These are phyloP conservation scores for Lepidothrix coronata DNA, from an alignment of 2,113 vertebrate genomes.

Conservation along the genomic window DNA sequence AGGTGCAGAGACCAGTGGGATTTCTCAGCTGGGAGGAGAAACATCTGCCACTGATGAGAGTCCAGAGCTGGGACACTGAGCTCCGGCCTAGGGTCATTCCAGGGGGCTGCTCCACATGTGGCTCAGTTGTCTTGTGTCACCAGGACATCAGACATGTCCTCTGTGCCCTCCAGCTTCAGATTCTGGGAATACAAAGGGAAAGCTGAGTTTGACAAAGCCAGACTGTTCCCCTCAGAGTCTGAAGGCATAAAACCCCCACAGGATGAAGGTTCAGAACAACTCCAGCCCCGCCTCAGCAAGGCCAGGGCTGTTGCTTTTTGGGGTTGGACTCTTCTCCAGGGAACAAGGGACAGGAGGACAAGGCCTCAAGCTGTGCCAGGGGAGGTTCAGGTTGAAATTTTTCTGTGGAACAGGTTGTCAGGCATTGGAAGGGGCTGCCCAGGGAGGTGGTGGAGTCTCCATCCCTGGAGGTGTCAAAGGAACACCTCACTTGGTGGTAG, in stretches of 20 bases:
- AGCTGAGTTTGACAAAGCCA: background rate
- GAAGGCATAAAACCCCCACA: background rate
- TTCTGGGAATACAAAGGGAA: slow-evolving; percentile 58
- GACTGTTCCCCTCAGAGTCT: too few relatives aligned
- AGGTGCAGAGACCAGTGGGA: background rate
- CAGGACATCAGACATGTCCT: slow-evolving; percentile 75
- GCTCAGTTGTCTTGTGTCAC: slow-evolving; percentile 57
- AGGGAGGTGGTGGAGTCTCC: background rate
- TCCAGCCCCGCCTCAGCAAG: background rate
- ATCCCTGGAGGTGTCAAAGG: background rate
- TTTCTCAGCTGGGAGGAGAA: background rate
- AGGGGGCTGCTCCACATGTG: accelerated
- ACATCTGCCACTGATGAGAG: background rate
- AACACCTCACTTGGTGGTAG: background rate
- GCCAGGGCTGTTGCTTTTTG: background rate
- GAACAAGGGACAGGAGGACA: background rate
- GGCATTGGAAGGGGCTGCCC: background rate
- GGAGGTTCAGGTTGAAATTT: background rate
- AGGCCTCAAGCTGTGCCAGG: background rate
- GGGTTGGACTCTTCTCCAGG: background rate
- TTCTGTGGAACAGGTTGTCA: background rate
- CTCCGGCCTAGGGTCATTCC: background rate
- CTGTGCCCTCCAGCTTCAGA: slow-evolving; percentile 64
- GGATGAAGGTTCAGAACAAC: accelerated
- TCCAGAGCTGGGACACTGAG: background rate